A percentile compares a stretch with the other conserved stretches of the same genome.
Evolutionary conservation across 2,113 vertebrate genomes (phyloP).

Genomic region (Ondatra zibethicus): DNA sequence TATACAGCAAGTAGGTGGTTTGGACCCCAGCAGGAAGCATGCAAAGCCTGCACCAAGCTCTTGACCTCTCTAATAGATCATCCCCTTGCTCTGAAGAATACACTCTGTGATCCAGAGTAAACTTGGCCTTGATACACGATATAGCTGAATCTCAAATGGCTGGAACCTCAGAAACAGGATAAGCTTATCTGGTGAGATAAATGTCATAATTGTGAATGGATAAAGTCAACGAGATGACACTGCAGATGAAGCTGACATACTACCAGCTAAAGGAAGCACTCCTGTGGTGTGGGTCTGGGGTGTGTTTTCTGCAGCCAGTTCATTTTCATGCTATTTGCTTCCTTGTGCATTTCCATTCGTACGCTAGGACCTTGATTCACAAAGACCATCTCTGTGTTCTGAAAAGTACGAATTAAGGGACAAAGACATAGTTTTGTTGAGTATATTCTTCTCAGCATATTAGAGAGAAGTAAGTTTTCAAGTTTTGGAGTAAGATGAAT

Average conservation of each 20-base stretch:
- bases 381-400: neutral
- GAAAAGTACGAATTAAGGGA: neutral
- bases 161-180: neutral
- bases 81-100: neutral
- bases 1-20: neutral
- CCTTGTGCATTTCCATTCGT: neutral
- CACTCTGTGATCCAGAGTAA: neutral
- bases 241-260: neutral
- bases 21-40: neutral
- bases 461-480: conserved; percentile 15
- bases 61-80: neutral
- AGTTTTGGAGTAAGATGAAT: neutral
- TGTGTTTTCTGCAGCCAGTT: neutral
- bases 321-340: neutral
- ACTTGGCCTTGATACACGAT: neutral
- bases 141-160: neutral
- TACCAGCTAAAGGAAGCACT: neutral
- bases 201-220: neutral
- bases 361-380: neutral
- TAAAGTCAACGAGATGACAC: neutral
- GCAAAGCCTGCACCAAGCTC: neutral
- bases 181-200: neutral
- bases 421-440: neutral
- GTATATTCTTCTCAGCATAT: neutral
- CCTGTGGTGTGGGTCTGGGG: rapidly evolving